phyloP scores from a whole-genome alignment of 2,888 invertebrate genomes.

The Patella caerulea region DNA sequence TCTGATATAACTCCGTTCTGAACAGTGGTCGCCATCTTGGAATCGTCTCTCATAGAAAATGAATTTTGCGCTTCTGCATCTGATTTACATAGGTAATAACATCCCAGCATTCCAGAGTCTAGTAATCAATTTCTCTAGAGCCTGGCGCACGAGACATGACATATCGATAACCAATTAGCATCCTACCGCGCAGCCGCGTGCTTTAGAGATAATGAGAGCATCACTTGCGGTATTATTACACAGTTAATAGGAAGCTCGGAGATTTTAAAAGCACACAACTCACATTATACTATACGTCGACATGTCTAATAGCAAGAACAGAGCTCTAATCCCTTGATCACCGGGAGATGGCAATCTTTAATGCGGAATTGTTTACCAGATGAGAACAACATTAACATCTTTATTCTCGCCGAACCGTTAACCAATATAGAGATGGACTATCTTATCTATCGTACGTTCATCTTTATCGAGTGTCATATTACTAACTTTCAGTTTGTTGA shows the following conservation, averaged over 20 bases:
- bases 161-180: constrained; percentile 10
- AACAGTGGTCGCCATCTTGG: constrained; percentile 28
- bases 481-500: too few relatives aligned
- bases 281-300: not conserved
- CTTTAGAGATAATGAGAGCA: constrained; percentile 2
- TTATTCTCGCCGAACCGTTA: too few relatives aligned
- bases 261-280: constrained; percentile 5
- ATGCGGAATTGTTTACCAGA: too few relatives aligned
- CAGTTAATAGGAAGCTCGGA: not conserved
- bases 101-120: constrained; percentile 42
- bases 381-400: too few relatives aligned
- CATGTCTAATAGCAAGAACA: not conserved
- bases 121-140: constrained; percentile 38
- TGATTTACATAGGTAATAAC: constrained; percentile 43
- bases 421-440: too few relatives aligned
- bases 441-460: too few relatives aligned
- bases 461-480: too few relatives aligned
- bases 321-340: not conserved
- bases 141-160: constrained; percentile 10
- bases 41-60: constrained; percentile 21
- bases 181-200: constrained; percentile 7
- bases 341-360: too few relatives aligned
- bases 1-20: constrained; percentile 28
- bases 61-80: constrained; percentile 24
- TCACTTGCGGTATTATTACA: not conserved